Conservation (phyloP, 2,797 vertebrate species). For the Novumbra hubbsi region DNA sequence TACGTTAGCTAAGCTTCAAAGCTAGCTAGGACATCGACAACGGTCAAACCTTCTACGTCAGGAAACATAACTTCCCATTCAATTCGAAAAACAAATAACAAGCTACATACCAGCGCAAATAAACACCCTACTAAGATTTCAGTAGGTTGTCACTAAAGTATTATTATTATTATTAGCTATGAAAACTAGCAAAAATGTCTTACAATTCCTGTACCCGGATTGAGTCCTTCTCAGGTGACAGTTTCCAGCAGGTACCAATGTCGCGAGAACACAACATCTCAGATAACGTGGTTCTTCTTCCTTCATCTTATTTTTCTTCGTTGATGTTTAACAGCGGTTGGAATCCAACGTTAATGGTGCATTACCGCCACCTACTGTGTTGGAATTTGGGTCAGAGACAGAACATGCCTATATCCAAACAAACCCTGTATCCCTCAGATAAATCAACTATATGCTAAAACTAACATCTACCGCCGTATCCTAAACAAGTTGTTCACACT, state of each 20-base stretch:
- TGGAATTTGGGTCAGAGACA: too few species aligned
- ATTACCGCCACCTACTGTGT: too few species aligned
- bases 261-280: conserved; percentile 53
- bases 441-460: too few species aligned
- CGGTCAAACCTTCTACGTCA: conserved; percentile 54
- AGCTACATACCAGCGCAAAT: neutral
- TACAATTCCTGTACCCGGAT: conserved; percentile 35
- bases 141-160: neutral
- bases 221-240: conserved; percentile 51
- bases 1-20: conserved; percentile 34
- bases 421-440: too few species aligned
- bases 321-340: too few species aligned
- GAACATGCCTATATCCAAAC: too few species aligned
- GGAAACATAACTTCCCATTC: neutral
- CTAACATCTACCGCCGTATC: too few species aligned
- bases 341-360: too few species aligned
- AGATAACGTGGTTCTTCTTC: too few species aligned
- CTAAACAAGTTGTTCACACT: too few species aligned
- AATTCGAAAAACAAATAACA: neutral
- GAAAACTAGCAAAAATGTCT: neutral
- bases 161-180: neutral
- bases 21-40: conserved; percentile 56
- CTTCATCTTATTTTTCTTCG: too few species aligned
- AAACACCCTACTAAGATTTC: neutral
- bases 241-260: conserved; percentile 26